Evolutionary conservation across 2,797 vertebrate genomes (phyloP).

Genomic region (Scolopax bukidnonensis): DNA sequence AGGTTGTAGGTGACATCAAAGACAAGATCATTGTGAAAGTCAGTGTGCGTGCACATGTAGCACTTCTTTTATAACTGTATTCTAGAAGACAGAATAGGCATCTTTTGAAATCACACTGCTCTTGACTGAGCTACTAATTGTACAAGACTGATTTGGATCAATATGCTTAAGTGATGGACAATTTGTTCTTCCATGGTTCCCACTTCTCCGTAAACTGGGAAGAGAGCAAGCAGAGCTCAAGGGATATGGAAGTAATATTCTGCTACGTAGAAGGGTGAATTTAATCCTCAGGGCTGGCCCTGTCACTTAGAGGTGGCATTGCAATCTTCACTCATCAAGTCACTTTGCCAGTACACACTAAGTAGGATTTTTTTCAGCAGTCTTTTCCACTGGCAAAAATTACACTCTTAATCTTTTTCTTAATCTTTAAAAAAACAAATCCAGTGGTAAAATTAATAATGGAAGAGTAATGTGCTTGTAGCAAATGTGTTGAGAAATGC

Average conservation of each 20-base stretch:
- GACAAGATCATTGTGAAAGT: background rate
- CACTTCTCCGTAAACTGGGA: background rate
- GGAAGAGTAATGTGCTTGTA: background rate
- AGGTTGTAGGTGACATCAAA: background rate
- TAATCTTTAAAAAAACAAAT: background rate
- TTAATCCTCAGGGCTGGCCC: background rate
- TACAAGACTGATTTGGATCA: conserved; percentile 27
- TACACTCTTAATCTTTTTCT: background rate
- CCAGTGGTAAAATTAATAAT: background rate
- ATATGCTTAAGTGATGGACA: conserved; percentile 26
- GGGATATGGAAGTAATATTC: background rate
- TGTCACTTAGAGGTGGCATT: background rate
- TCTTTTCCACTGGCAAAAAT: background rate
- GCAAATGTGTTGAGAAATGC: background rate
- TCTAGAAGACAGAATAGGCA: background rate
- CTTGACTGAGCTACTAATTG: conserved; percentile 10
- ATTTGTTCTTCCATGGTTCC: conserved; percentile 1
- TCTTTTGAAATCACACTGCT: background rate
- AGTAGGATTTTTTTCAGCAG: background rate
- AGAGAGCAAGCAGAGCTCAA: background rate
- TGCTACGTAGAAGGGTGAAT: background rate
- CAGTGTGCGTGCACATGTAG: background rate
- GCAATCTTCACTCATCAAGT: background rate
- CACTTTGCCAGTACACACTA: background rate
- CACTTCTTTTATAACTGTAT: background rate